phyloP scores from a whole-genome alignment of 2,797 vertebrate genomes.

The Myripristis murdjan region DNA sequence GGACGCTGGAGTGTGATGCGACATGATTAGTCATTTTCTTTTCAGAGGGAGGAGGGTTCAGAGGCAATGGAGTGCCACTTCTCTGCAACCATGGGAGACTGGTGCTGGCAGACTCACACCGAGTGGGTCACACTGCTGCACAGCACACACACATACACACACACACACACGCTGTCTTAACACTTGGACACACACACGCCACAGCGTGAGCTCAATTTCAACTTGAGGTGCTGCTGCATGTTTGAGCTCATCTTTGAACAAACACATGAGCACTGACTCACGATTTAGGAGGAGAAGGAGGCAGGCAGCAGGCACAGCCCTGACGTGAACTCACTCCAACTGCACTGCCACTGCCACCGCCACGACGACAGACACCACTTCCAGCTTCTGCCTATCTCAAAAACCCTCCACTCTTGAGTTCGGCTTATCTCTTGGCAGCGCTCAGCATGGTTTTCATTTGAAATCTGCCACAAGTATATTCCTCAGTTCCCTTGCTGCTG shows the following conservation, averaged over 20 bases:
- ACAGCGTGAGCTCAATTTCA: neutral
- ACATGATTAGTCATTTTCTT: conserved; percentile 24
- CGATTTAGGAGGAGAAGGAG: conserved; percentile 1
- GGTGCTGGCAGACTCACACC: conserved; percentile 19
- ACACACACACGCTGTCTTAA: conserved; percentile 5
- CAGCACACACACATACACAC: conserved; percentile 10
- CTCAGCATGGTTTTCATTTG: conserved; percentile 19
- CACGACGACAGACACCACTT: neutral
- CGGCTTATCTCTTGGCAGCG: conserved; percentile 37
- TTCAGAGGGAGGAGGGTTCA: conserved; percentile 7
- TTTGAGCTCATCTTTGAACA: conserved; percentile 4
- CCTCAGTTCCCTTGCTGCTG: conserved; percentile 3
- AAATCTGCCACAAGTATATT: conserved; percentile 16
- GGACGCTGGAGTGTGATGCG: conserved; percentile 46
- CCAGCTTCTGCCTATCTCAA: conserved; percentile 1
- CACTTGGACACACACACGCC: neutral
- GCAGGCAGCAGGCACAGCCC: neutral
- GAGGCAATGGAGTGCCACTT: conserved; percentile 11
- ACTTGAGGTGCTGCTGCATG: conserved; percentile 14
- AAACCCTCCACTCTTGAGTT: conserved; percentile 9
- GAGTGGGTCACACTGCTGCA: neutral
- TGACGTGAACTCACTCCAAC: too few species aligned
- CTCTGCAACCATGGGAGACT: conserved; percentile 13
- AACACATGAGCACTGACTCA: neutral
- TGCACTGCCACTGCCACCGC: too few species aligned